Evolutionary conservation across 2,113 vertebrate genomes (phyloP).

Genomic region (Rhadina sibilatrix): DNA sequence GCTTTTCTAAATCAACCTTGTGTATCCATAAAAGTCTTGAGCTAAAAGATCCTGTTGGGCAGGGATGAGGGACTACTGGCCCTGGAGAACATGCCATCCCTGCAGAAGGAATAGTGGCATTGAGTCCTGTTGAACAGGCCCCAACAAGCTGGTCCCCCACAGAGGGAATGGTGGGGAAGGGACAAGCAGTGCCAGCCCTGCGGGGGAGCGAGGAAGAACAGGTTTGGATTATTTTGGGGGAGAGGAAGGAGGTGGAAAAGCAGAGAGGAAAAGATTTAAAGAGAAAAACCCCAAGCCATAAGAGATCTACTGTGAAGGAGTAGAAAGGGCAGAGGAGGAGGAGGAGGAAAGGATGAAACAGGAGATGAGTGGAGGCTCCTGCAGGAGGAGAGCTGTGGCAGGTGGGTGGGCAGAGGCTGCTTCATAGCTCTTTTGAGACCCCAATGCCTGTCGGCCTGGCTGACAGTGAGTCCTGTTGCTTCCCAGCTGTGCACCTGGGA

Average conservation of each 20-base stretch:
- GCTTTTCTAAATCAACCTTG: background rate
- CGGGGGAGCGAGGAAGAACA: background rate
- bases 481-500: background rate
- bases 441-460: fast-evolving
- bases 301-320: background rate
- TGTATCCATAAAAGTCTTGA: background rate
- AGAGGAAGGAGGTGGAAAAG: background rate
- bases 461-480: background rate
- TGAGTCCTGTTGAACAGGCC: background rate
- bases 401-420: background rate
- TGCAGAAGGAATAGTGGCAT: background rate
- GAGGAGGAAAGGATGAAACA: background rate
- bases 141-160: background rate
- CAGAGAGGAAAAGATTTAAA: background rate
- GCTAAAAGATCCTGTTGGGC: background rate
- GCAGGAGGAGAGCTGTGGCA: background rate
- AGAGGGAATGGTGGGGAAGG: background rate
- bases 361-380: background rate
- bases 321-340: background rate
- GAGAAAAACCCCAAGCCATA: fast-evolving
- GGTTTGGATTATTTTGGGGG: background rate
- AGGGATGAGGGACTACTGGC: fast-evolving
- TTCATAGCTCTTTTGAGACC: fast-evolving
- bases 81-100: background rate
- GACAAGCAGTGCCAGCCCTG: background rate